Base-by-base conservation (phyloP, 2,797 vertebrate species). In the Podarcis siculus region DNA sequence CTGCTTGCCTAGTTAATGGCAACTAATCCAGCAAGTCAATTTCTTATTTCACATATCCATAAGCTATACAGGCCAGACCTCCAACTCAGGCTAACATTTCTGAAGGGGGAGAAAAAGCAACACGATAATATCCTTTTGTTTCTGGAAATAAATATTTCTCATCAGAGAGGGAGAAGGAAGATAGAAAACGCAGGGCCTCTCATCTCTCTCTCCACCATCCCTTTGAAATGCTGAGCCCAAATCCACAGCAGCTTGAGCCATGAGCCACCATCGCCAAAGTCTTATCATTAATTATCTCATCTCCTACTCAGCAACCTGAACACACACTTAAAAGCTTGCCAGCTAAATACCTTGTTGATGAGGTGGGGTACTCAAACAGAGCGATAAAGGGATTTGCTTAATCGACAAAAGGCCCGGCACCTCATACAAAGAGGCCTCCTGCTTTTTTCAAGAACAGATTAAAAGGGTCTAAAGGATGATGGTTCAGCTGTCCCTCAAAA, bases 361-460 rank as follows among this genome's bases (percentile, higher is more conserved):
- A 1, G 49, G 37, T 3, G 27, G 42, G 32, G 86, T 3, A 42
- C 3, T n/a, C 10, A 1, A 0, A 1, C 0, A 10, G 5, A 45
- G 45, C 1, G 66, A 83, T 5, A 4, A 42, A 17, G 37, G 0
- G 3, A 82, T 49, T 82, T 86, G 73, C 66, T 83, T 30, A 66
- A 49, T 73, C 17, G 49, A 55, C 71, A 23, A 78, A 58, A 61
- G 73, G 72, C 35, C 32, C 15, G n/a, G n/a, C 39, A 37, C 1
- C 58, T 17, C 49, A n/a, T 13, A 75, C 13, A 72, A 79, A 79
- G 32, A 37, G 30, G 27, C 12, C 27, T 42, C 17, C 49, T 2
- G 12, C 4, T 55, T 15, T 37, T 67, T 75, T 32, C 6, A 7
- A 67, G 73, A 71, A 42, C 27, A 58, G 39, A 78, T 71, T 71